Evolutionary conservation across 2,113 vertebrate genomes (phyloP).

Genomic region (Eidolon helvum): DNA sequence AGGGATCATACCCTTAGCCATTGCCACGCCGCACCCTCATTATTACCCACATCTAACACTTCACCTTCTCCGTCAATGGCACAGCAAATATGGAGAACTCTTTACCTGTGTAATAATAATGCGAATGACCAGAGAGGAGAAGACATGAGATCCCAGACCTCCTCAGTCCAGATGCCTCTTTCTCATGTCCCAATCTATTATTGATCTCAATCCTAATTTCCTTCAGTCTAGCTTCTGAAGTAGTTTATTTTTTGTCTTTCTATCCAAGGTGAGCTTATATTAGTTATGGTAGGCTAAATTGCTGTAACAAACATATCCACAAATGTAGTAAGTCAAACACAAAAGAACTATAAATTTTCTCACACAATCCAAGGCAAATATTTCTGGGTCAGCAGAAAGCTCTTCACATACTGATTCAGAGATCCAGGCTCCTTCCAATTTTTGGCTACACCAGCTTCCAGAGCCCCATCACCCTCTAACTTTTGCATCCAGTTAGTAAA

Average conservation of each 20-base stretch:
- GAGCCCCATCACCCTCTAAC: neutral
- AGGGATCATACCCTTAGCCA: neutral
- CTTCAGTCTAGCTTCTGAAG: constrained; percentile 3
- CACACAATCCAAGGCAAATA: neutral
- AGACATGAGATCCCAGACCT: neutral
- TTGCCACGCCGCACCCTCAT: neutral
- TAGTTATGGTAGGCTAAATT: neutral
- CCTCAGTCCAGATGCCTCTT: neutral
- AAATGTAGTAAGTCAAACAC: neutral
- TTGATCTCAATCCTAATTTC: neutral
- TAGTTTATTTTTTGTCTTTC: neutral
- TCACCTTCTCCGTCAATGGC: neutral
- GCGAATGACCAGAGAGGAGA: neutral
- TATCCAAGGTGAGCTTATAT: neutral
- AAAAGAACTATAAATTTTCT: neutral
- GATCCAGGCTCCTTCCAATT: neutral
- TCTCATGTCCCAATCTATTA: neutral
- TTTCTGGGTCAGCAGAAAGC: neutral
- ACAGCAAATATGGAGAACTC: neutral
- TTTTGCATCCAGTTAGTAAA: neutral
- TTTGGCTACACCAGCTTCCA: neutral
- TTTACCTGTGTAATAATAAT: neutral
- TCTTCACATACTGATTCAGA: neutral
- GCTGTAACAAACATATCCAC: neutral
- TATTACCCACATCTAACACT: neutral